These are phyloP conservation scores for Etheostoma nigrum DNA, from an alignment of 2,797 vertebrate species.

Conservation along the genomic window DNA sequence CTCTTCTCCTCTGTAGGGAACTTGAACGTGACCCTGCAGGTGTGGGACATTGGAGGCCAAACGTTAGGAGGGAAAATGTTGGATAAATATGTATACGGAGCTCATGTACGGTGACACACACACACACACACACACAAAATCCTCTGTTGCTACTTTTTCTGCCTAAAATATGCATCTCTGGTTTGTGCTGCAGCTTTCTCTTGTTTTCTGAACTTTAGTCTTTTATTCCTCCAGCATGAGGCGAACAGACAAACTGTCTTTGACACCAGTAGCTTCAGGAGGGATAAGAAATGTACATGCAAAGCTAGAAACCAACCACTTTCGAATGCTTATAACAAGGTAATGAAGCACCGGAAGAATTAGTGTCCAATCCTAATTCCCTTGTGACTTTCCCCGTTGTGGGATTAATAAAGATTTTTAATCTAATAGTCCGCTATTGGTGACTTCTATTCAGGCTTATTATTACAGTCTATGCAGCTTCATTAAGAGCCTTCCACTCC, in stretches of 20 bases:
- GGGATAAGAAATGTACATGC: not conserved
- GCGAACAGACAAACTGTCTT: not conserved
- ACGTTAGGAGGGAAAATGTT: slow-evolving; percentile 98
- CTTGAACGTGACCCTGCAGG: slow-evolving; percentile 96
- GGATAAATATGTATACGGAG: slow-evolving; percentile 99
- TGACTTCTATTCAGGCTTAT: slow-evolving; percentile 48
- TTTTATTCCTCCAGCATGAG: slow-evolving; percentile 12
- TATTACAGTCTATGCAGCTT: slow-evolving; percentile 52
- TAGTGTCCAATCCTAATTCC: slow-evolving; percentile 31
- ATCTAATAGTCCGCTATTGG: slow-evolving; percentile 8
- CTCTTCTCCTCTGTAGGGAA: slow-evolving; percentile 87
- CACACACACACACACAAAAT: slow-evolving; percentile 7
- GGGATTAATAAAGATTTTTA: no score
- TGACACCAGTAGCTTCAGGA: not conserved
- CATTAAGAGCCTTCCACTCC: slow-evolving; percentile 48
- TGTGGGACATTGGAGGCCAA: slow-evolving; percentile 99
- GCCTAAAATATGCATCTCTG: slow-evolving; percentile 5
- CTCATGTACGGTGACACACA: slow-evolving; percentile 85
- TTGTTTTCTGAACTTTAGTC: not conserved
- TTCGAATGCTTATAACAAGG: slow-evolving; percentile 17
- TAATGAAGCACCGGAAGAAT: slow-evolving; percentile 42
- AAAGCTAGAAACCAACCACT: slow-evolving; percentile 25
- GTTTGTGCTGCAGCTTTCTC: slow-evolving; percentile 5
- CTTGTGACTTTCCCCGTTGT: not conserved
- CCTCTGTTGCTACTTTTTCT: slow-evolving; percentile 4